Conservation (phyloP, 2,888 invertebrate genomes). For the Autographa gamma region DNA sequence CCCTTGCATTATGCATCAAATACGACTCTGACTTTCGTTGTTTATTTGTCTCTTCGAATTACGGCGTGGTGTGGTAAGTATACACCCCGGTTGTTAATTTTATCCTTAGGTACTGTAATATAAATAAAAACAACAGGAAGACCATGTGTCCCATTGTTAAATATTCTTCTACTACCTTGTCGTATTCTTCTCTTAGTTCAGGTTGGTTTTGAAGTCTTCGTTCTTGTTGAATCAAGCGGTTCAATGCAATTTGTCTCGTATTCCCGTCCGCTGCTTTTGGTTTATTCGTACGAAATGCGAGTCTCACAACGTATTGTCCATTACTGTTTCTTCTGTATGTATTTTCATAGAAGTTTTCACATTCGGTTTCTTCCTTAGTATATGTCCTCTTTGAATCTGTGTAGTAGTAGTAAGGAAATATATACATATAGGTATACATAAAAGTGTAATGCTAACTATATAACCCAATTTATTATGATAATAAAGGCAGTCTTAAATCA, state of each 20-base stretch:
- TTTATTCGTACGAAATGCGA: conserved; percentile 2
- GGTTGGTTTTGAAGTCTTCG: conserved; percentile 9
- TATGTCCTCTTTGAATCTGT: not conserved
- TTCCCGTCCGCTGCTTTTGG: conserved; percentile 5
- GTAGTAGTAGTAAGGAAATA: too few relatives aligned
- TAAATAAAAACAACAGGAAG: too few relatives aligned
- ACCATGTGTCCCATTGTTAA: conserved; percentile 10
- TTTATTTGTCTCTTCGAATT: conserved; percentile 6
- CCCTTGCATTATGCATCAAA: conserved; percentile 9
- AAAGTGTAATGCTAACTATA: too few relatives aligned
- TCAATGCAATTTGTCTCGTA: conserved; percentile 2
- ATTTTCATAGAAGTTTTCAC: conserved; percentile 1
- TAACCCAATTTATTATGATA: too few relatives aligned
- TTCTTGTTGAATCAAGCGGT: conserved; percentile 7
- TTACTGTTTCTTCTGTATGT: not conserved
- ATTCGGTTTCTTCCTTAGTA: conserved; percentile 5
- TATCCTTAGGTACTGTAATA: conserved; percentile 7
- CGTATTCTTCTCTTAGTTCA: conserved; percentile 10
- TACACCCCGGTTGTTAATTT: conserved; percentile 7
- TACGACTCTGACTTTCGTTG: conserved; percentile 11
- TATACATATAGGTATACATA: too few relatives aligned
- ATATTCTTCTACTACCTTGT: conserved; percentile 11
- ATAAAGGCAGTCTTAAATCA: too few relatives aligned
- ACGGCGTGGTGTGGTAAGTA: conserved; percentile 17
- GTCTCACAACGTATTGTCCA: conserved; percentile 10